Evolutionary conservation across 1,140 invertebrate genomes (phyloP).

Genomic region (Aethina tumida): DNA sequence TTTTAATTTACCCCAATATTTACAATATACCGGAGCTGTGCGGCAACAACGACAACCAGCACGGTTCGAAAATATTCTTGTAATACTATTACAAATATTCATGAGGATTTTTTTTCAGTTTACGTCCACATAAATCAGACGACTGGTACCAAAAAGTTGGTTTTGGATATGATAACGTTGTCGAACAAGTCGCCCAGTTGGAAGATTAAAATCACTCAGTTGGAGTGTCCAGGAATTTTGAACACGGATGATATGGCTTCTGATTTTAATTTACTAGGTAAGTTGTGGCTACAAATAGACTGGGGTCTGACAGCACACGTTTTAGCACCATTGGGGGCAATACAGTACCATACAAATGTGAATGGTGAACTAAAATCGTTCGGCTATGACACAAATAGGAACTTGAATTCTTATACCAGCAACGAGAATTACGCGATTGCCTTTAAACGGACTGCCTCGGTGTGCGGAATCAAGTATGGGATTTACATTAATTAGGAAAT

Average conservation of each 20-base stretch:
- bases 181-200: conserved; percentile 36
- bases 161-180: conserved; percentile 20
- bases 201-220: conserved; percentile 51
- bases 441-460: too few relatives aligned
- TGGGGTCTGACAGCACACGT: neutral
- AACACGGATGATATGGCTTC: conserved; percentile 11
- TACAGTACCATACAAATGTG: neutral
- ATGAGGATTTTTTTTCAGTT: conserved; percentile 18
- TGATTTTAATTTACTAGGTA: conserved; percentile 27
- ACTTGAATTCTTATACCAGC: too few relatives aligned
- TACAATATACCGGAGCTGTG: conserved; percentile 23
- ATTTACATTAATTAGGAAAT: too few relatives aligned
- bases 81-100: conserved; percentile 3
- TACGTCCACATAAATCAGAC: conserved; percentile 25
- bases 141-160: conserved; percentile 12
- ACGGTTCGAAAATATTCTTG: conserved; percentile 16
- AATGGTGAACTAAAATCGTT: neutral
- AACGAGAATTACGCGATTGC: too few relatives aligned
- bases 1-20: conserved; percentile 15
- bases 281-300: conserved; percentile 2
- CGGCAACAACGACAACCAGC: conserved; percentile 26
- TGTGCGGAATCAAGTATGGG: too few relatives aligned
- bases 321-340: neutral
- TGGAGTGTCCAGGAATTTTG: conserved; percentile 41
- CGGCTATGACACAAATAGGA: too few relatives aligned